A percentile compares a stretch with the other conserved stretches of the same genome.
These are phyloP conservation scores for Echinops telfairi DNA, from an alignment of 2,113 vertebrate species.

Conservation along the genomic window DNA sequence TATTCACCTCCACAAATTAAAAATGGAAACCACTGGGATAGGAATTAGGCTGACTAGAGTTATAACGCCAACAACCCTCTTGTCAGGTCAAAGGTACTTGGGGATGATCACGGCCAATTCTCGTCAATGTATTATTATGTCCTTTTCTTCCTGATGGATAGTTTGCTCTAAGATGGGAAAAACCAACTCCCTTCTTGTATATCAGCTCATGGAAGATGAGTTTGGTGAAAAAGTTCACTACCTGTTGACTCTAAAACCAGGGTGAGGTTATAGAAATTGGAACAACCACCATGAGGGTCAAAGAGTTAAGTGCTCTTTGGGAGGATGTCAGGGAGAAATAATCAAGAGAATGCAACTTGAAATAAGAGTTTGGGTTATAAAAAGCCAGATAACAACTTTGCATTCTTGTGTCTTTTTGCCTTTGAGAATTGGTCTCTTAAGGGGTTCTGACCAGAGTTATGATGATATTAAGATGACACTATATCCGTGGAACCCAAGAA, in stretches of 20 bases:
- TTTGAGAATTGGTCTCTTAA: not conserved
- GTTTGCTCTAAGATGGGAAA: slow-evolving; percentile 76
- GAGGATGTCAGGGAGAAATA: not conserved
- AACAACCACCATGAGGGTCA: not conserved
- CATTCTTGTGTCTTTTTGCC: not conserved
- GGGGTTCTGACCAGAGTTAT: not conserved
- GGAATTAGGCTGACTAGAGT: slow-evolving; percentile 78
- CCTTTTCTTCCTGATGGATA: slow-evolving; percentile 64
- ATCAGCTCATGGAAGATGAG: slow-evolving; percentile 67
- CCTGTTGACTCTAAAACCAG: slow-evolving; percentile 54
- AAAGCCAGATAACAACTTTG: slow-evolving; percentile 18
- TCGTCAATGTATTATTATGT: slow-evolving; percentile 69
- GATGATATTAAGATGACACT: not conserved
- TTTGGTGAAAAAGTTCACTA: slow-evolving; percentile 55
- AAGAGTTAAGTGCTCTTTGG: not conserved
- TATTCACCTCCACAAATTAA: slow-evolving; percentile 83
- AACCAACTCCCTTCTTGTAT: slow-evolving; percentile 68
- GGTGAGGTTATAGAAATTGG: slow-evolving; percentile 41
- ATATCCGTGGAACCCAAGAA: not conserved
- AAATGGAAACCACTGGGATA: slow-evolving; percentile 81
- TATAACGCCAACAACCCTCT: slow-evolving; percentile 82
- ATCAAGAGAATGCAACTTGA: not conserved
- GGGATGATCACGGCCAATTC: slow-evolving; percentile 77
- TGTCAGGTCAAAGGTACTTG: slow-evolving; percentile 74
- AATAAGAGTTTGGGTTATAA: slow-evolving; percentile 38